Evolutionary conservation across 2,888 invertebrate genomes (phyloP).

Genomic region (Harpalus rubripes): DNA sequence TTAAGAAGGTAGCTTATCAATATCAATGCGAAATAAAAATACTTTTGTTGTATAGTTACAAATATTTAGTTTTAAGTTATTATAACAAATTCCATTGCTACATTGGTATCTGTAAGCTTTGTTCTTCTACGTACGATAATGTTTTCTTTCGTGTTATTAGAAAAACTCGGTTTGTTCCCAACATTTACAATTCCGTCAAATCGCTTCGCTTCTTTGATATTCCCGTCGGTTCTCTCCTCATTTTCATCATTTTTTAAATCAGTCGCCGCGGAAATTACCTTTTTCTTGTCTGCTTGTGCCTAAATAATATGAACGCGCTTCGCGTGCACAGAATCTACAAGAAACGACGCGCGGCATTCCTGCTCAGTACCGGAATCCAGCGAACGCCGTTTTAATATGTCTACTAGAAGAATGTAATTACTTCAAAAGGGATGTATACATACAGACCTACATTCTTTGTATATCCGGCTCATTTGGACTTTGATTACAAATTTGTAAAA

Average conservation of each 20-base stretch:
- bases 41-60: not conserved
- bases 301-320: conserved; percentile 56
- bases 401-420: conserved; percentile 49
- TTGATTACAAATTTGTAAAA: not conserved
- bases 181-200: conserved; percentile 57
- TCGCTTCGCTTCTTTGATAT: conserved; percentile 53
- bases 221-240: conserved; percentile 41
- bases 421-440: conserved; percentile 29
- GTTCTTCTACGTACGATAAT: too few relatives aligned
- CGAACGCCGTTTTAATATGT: conserved; percentile 38
- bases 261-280: conserved; percentile 61
- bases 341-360: conserved; percentile 25
- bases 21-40: not conserved
- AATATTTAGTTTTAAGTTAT: not conserved
- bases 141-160: not conserved
- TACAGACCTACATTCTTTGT: conserved; percentile 2
- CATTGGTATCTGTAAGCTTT: too few relatives aligned
- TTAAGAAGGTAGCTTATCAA: too few relatives aligned
- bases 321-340: conserved; percentile 52
- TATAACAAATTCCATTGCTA: too few relatives aligned
- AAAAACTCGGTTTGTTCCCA: not conserved
- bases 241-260: conserved; percentile 64
- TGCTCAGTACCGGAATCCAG: not conserved
- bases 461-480: not conserved
- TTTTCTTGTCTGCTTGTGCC: conserved; percentile 53